Evolutionary conservation across 2,888 invertebrate genomes (phyloP).

Genomic region (Baccha elongata): DNA sequence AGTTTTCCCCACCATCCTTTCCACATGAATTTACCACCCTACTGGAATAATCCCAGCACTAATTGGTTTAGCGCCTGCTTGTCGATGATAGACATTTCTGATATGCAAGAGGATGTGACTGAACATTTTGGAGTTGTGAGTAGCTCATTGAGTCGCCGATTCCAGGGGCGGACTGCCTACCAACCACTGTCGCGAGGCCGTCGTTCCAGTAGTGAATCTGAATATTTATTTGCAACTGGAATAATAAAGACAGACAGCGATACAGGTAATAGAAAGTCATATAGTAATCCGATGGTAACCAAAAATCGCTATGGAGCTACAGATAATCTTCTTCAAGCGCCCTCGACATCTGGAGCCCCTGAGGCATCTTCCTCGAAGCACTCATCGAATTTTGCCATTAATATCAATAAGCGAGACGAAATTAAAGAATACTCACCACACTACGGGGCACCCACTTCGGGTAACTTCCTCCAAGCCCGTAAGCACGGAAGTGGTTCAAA

Average conservation of each 20-base stretch:
- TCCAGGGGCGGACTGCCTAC: slow-evolving; percentile 90
- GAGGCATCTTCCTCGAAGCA: slow-evolving; percentile 61
- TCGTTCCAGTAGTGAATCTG: slow-evolving; percentile 84
- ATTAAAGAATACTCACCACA: slow-evolving; percentile 76
- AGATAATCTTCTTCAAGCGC: slow-evolving; percentile 76
- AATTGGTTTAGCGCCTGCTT: slow-evolving; percentile 91
- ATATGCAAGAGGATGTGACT: slow-evolving; percentile 95
- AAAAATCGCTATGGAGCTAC: slow-evolving; percentile 79
- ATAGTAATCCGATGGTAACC: slow-evolving; percentile 75
- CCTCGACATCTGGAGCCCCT: slow-evolving; percentile 52
- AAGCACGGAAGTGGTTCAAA: slow-evolving; percentile 55
- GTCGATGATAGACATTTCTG: slow-evolving; percentile 98
- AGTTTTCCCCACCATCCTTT: slow-evolving; percentile 97
- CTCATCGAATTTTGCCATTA: slow-evolving; percentile 74
- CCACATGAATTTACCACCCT: slow-evolving; percentile 84
- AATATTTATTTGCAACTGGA: slow-evolving; percentile 79
- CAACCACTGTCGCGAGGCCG: slow-evolving; percentile 87
- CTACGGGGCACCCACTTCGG: slow-evolving; percentile 75
- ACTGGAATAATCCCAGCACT: slow-evolving; percentile 82
- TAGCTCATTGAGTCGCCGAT: slow-evolving; percentile 89
- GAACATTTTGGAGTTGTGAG: slow-evolving; percentile 96
- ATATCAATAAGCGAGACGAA: slow-evolving; percentile 74
- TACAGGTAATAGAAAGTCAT: slow-evolving; percentile 76
- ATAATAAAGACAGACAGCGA: slow-evolving; percentile 74
- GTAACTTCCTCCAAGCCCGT: slow-evolving; percentile 74